Base-by-base conservation (phyloP, 2,888 invertebrate genomes). In the Sericinus montela region DNA sequence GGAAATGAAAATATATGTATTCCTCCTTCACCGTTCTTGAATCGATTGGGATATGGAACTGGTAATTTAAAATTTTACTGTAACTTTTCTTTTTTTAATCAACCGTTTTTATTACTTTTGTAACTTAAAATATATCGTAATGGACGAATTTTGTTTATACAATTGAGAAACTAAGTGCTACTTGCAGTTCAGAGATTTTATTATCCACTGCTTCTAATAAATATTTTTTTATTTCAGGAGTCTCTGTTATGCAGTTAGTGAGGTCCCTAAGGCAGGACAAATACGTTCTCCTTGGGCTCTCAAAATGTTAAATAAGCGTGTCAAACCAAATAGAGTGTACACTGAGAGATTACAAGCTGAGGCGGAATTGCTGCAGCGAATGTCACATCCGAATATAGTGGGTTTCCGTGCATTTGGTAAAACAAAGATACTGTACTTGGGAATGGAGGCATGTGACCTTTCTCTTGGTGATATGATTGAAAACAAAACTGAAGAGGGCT, bases 281-380 rank as follows among this genome's bases (percentile, higher is more conserved):
- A 75, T 90, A 0, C 90, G 92, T n/a, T 96, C 96, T 0, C 96
- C 96, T 0, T 96, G 96, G 96, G 96, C 96, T 0, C 85, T 97
- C 0, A 97, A 97, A 69, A 93, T 94, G 76, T 70, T 95, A 1
- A 91, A 91, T 57, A 90, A 85, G 42, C 75, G 76, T 1, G 82
- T 85, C 13, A 88, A 87, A 58, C 88, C 88, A 0, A 73, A 72
- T 52, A 69, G 65, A 58, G 79, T 82, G 0, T 84, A 82, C 55
- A 85, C 90, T 1, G 82, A 91, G 14, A 90, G 95, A 0, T 80
- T 96, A 34, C 81, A 91, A 52, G 84, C 89, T 0, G 97, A 97
- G 75, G 96, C 95, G 0, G 90, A 92, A 14, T 86, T 96, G 38
- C 80, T 96, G 11, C 77, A 89, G 67, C 81, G 71, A 32, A 90